Evolutionary conservation across 1,140 invertebrate genomes (phyloP).

Genomic region (Nasonia giraulti): DNA sequence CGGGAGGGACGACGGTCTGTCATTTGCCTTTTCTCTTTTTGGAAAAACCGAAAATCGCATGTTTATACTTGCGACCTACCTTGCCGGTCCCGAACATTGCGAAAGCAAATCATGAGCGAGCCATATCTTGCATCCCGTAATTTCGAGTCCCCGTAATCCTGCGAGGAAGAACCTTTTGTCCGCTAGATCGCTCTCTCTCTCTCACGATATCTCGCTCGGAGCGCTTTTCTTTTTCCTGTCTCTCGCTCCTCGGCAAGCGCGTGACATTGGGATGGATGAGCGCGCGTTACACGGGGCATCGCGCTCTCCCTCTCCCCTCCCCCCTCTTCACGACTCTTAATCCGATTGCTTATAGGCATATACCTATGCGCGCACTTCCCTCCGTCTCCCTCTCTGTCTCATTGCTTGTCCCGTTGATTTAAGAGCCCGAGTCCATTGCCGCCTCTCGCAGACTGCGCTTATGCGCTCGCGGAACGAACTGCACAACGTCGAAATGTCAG

Average conservation of each 20-base stretch:
- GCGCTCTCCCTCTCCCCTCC: neutral
- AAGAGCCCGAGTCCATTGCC: constrained; percentile 41
- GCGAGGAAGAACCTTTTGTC: neutral
- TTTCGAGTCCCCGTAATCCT: neutral
- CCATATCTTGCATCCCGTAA: neutral
- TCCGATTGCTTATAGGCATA: constrained; percentile 35
- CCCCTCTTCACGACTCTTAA: constrained; percentile 32
- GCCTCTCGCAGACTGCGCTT: neutral
- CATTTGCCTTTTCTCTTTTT: neutral
- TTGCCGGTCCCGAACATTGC: too few species aligned
- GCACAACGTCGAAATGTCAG: constrained; percentile 30
- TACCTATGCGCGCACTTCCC: neutral
- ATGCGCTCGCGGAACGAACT: neutral
- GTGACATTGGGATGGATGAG: constrained; percentile 45
- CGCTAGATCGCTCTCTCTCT: neutral
- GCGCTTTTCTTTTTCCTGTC: constrained; percentile 15
- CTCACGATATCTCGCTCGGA: neutral
- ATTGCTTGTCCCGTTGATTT: constrained; percentile 47
- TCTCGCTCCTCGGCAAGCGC: constrained; percentile 4
- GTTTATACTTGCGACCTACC: too few species aligned
- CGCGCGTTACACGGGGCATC: constrained; percentile 29
- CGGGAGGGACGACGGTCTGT: too few species aligned
- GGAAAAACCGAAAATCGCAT: neutral
- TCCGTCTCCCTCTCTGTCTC: neutral
- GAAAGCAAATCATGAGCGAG: neutral